phyloP scores from a whole-genome alignment of 1,140 invertebrate genomes.

The Trichogramma pretiosum region DNA sequence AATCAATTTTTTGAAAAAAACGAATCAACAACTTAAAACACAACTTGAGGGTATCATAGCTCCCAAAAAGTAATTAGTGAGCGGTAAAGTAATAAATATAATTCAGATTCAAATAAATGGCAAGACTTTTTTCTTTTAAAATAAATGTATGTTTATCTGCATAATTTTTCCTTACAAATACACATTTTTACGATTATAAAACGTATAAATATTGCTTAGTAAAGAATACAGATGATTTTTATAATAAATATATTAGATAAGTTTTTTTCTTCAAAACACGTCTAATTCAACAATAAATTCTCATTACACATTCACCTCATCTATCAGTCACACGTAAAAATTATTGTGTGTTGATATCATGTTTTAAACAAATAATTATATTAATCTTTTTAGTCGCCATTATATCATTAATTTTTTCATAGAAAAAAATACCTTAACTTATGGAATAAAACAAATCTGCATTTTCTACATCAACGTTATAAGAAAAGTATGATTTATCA shows the following conservation, averaged over 20 bases:
- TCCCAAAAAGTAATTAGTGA: conserved; percentile 68
- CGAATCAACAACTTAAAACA: conserved; percentile 82
- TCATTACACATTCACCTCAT: conserved; percentile 6
- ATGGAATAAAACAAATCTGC: not conserved
- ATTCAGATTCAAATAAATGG: too few relatives aligned
- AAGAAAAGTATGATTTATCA: too few relatives aligned
- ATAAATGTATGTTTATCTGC: conserved; percentile 28
- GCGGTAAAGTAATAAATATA: conserved; percentile 16
- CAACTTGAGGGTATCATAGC: conserved; percentile 88
- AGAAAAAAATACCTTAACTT: not conserved
- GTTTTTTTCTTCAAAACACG: too few relatives aligned
- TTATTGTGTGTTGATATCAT: conserved; percentile 6
- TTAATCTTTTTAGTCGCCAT: not conserved
- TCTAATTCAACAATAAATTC: conserved; percentile 18
- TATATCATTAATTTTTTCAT: conserved; percentile 4
- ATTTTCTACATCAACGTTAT: conserved; percentile 9
- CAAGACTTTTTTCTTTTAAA: conserved; percentile 20
- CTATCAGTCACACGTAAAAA: conserved; percentile 12
- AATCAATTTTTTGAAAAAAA: conserved; percentile 82
- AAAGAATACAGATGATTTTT: conserved; percentile 27
- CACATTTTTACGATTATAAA: conserved; percentile 31
- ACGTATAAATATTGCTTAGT: conserved; percentile 36
- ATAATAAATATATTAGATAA: conserved; percentile 20
- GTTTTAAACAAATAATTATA: conserved; percentile 7
- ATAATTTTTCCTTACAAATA: conserved; percentile 30